Evolutionary conservation across 2,113 vertebrate species (phyloP), one percentile per base, ranked within the genome.

Genomic region (Lutjanus erythropterus): DNA sequence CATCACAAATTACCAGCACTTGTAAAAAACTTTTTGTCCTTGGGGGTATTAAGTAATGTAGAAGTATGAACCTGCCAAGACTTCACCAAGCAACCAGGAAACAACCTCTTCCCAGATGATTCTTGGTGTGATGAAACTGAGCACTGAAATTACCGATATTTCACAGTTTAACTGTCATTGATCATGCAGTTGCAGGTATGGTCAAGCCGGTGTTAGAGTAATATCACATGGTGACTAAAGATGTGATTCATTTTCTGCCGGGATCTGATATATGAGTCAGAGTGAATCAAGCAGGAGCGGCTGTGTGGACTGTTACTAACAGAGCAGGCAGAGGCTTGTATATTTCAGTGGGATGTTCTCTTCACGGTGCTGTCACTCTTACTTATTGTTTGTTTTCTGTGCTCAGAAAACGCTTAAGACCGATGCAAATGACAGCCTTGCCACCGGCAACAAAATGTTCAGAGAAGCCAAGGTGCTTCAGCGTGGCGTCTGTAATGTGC

Each of bases 241-340:
- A 23, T 71, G 37, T 90, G 86, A 90, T 23, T 86, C 76, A 86
- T 18, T 41, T 47, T 68, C 12, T 11, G 2, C 52, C 49, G 2
- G 3, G 41, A 74, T 72, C 27, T 64, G 65, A 65, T 78, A 6
- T 35, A 29, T 92, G 86, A 91, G 71, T 92, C 89, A 90, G 35
- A n/a, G 18, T 90, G 87, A 91, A 67, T 90, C 84, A 86, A 75
- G n/a, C 44, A 72, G 83, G 80, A 72, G 84, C 1, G 59, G 79
- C 81, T 75, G 52, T 67, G 56, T 49, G 6, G 25, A 47, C 46
- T 15, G 37, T 73, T 75, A 46, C 19, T 65, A 56, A 53, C 44
- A 33, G 29, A 77, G 74, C 90, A 88, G 81, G 91, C 55, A 82
- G 39, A 12, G 80, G 75, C 89, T 84, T 84, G 91, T 84, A 64